Percentiles rank a stretch among this genome's conserved stretches.
Evolutionary conservation across 2,888 invertebrate species (phyloP).

Genomic region (Stenodera caucasica): DNA sequence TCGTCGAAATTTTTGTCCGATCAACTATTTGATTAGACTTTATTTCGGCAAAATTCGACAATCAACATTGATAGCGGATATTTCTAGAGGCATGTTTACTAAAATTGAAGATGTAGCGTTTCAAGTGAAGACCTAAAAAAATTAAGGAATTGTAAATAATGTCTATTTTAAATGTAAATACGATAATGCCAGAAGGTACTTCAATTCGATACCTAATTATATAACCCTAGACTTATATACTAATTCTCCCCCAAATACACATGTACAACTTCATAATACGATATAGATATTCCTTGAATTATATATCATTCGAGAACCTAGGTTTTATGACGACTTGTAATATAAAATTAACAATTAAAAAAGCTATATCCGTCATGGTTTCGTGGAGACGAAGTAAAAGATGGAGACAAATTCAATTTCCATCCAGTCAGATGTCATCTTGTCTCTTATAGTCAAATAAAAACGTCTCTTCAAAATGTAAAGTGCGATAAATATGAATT

Average conservation of each 20-base stretch:
- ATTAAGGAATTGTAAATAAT: background rate
- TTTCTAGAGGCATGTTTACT: background rate
- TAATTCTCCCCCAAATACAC: background rate
- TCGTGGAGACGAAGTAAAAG: slow-evolving; percentile 16
- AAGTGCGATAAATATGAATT: background rate
- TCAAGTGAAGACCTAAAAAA: background rate
- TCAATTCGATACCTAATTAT: background rate
- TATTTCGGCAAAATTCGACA: too few relatives aligned
- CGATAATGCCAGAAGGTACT: background rate
- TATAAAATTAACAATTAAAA: slow-evolving; percentile 9
- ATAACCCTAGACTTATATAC: background rate
- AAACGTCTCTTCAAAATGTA: background rate
- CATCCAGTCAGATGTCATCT: slow-evolving; percentile 10
- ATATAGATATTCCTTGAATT: background rate
- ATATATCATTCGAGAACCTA: too few relatives aligned
- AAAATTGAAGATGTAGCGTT: background rate
- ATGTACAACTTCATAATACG: background rate
- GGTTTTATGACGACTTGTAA: too few relatives aligned
- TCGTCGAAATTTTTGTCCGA: too few relatives aligned
- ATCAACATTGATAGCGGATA: too few relatives aligned
- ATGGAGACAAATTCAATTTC: slow-evolving; percentile 9
- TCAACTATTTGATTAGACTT: too few relatives aligned
- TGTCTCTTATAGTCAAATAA: background rate
- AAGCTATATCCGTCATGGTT: slow-evolving; percentile 16
- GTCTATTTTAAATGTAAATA: background rate